Percentiles rank a stretch among this genome's conserved stretches.
phyloP scores from a whole-genome alignment of 1,140 invertebrate genomes.

The Eufriesea mexicana region DNA sequence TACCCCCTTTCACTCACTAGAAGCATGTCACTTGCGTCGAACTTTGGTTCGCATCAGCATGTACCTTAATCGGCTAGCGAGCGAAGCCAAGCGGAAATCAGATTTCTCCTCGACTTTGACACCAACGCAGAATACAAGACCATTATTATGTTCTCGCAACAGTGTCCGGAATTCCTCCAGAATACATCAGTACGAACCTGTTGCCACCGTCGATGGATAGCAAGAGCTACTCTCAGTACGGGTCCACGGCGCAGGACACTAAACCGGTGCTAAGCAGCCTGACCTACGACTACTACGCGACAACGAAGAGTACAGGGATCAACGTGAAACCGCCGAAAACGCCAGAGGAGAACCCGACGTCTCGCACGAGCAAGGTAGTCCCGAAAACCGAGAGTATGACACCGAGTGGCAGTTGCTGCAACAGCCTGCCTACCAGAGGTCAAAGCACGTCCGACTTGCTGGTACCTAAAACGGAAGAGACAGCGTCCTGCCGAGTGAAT shows the following conservation, averaged over 20 bases:
- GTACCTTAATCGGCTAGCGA: too few relatives aligned
- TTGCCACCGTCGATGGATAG: conserved; percentile 79
- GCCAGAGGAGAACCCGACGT: conserved; percentile 74
- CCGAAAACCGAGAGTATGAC: conserved; percentile 82
- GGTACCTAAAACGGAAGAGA: conserved; percentile 85
- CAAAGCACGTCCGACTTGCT: conserved; percentile 82
- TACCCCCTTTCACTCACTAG: too few relatives aligned
- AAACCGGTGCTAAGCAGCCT: conserved; percentile 78
- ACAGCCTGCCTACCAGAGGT: conserved; percentile 80
- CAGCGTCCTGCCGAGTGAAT: conserved; percentile 79
- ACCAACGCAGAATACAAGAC: background rate
- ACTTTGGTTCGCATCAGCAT: background rate
- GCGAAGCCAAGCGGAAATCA: background rate
- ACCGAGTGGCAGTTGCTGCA: conserved; percentile 81
- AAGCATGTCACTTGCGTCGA: background rate
- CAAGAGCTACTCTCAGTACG: conserved; percentile 78
- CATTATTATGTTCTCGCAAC: background rate
- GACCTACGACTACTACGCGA: conserved; percentile 80
- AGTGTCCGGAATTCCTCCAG: conserved; percentile 80
- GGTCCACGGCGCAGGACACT: conserved; percentile 72
- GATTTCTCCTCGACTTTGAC: too few relatives aligned
- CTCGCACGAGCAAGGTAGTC: conserved; percentile 75
- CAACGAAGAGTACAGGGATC: conserved; percentile 73
- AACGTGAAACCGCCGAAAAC: conserved; percentile 84
- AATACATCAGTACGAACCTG: conserved; percentile 80